Conservation (phyloP, 2,888 invertebrate genomes). For the Latrodectus elegans region DNA sequence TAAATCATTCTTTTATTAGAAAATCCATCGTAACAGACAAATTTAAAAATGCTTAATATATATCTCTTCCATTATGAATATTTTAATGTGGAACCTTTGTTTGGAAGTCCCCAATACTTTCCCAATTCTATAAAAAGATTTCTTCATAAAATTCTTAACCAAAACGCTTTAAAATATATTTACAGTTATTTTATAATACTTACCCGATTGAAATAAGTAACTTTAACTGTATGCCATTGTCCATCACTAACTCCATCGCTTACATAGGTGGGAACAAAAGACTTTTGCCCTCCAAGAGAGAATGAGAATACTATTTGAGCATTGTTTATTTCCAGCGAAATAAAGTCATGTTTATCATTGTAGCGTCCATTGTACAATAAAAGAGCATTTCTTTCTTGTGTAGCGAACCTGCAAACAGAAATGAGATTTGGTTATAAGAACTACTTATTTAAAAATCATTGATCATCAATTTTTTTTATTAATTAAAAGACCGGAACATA, state of each 20-base stretch:
- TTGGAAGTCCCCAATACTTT: no score
- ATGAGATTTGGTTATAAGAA: neutral
- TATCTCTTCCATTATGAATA: no score
- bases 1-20: no score
- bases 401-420: slow-evolving; percentile 83
- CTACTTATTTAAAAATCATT: no score
- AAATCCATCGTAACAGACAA: no score
- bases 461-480: no score
- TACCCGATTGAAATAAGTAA: slow-evolving; percentile 88
- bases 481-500: no score
- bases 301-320: slow-evolving; percentile 87
- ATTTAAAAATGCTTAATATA: no score
- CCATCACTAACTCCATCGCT: slow-evolving; percentile 87
- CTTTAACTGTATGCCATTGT: slow-evolving; percentile 89
- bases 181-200: slow-evolving; percentile 48
- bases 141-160: no score
- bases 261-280: slow-evolving; percentile 78
- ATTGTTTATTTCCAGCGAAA: slow-evolving; percentile 88
- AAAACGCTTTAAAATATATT: no score
- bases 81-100: no score
- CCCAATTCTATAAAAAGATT: no score
- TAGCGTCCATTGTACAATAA: slow-evolving; percentile 96
- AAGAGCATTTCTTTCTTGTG: slow-evolving; percentile 88
- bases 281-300: slow-evolving; percentile 86
- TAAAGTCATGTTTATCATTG: slow-evolving; percentile 94